These are phyloP conservation scores for Plectropomus leopardus DNA, from an alignment of 2,113 vertebrate species.

Conservation along the genomic window DNA sequence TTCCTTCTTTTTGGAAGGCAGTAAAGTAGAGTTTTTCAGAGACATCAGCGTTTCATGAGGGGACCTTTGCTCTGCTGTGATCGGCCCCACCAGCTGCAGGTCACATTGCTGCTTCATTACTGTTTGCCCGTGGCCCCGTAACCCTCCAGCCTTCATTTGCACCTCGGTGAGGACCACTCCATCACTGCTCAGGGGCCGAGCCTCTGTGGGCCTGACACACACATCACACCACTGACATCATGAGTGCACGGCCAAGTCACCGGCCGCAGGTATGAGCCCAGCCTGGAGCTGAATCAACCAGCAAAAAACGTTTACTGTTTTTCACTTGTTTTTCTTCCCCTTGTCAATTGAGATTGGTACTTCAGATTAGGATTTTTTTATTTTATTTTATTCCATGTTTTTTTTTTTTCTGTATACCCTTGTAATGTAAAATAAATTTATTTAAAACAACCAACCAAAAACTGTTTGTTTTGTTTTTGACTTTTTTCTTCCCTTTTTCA, in stretches of 20 bases:
- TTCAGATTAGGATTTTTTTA: background rate
- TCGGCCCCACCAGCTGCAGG: constrained; percentile 73
- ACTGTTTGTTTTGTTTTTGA: background rate
- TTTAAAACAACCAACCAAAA: background rate
- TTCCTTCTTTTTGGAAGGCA: background rate
- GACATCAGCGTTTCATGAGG: constrained; percentile 39
- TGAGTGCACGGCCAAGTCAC: constrained; percentile 1
- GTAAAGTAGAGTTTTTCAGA: constrained; percentile 30
- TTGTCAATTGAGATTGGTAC: too few species aligned
- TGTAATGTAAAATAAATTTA: too few species aligned
- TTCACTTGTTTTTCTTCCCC: background rate
- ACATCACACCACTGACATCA: constrained; percentile 69
- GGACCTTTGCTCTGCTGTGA: constrained; percentile 52
- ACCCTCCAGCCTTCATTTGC: constrained; percentile 84
- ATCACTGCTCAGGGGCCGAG: constrained; percentile 69
- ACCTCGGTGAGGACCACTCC: constrained; percentile 83
- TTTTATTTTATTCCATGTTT: background rate
- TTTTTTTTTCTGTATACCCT: too few species aligned
- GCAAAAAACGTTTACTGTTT: background rate
- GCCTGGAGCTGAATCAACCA: background rate
- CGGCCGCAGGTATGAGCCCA: constrained; percentile 6
- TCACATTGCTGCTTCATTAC: constrained; percentile 81
- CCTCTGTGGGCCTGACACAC: constrained; percentile 56
- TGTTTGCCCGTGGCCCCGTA: constrained; percentile 82
- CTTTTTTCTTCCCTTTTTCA: background rate